These are phyloP conservation scores for Scaptomyza tumidula DNA, from an alignment of 2,888 invertebrate species.

Conservation along the genomic window DNA sequence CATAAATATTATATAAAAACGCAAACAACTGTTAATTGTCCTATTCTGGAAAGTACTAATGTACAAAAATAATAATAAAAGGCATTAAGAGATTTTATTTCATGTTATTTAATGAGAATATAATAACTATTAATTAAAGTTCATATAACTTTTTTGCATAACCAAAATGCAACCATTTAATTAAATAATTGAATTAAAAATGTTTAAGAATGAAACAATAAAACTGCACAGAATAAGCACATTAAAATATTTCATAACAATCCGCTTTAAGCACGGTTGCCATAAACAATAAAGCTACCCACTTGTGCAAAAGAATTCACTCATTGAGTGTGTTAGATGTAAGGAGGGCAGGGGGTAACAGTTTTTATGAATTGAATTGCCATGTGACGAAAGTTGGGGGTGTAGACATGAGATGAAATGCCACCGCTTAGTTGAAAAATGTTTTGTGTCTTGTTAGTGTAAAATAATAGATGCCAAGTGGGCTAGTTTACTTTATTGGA, in stretches of 20 bases:
- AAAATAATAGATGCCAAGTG: conserved; percentile 64
- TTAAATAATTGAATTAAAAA: neutral
- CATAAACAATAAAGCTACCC: conserved; percentile 42
- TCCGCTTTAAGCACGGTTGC: neutral
- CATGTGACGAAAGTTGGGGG: neutral
- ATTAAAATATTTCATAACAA: neutral
- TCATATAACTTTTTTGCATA: too few species aligned
- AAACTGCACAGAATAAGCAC: neutral
- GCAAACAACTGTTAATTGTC: conserved; percentile 2
- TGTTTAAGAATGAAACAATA: neutral
- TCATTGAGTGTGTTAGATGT: too few species aligned
- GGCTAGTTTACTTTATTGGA: neutral
- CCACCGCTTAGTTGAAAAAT: conserved; percentile 61
- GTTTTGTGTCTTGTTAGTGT: conserved; percentile 67
- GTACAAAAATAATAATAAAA: neutral
- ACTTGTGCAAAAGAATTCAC: conserved; percentile 59
- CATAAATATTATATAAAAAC: neutral
- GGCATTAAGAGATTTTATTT: neutral
- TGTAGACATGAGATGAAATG: conserved; percentile 31
- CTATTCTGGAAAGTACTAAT: too few species aligned
- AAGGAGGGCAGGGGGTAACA: conserved; percentile 10
- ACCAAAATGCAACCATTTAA: neutral
- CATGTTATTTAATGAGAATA: neutral
- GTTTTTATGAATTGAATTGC: too few species aligned
- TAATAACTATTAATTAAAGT: conserved; percentile 6